These are phyloP conservation scores for Riptortus pedestris DNA, from an alignment of 1,140 invertebrate genomes.

Conservation along the genomic window DNA sequence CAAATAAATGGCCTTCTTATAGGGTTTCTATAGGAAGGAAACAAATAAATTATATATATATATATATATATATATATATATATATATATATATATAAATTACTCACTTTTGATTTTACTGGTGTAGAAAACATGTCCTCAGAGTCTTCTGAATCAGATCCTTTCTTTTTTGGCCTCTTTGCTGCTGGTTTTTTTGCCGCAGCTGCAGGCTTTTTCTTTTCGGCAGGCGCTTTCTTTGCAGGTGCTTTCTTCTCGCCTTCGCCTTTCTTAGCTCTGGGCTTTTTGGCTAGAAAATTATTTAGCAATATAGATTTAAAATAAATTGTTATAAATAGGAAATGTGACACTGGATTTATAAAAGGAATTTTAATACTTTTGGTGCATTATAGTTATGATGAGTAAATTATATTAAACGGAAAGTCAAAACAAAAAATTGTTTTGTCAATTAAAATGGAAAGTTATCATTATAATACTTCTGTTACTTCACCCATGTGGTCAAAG, in stretches of 20 bases:
- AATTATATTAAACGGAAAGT: too few species aligned
- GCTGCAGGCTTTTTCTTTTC: constrained; percentile 6
- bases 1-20: too few species aligned
- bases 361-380: neutral
- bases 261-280: constrained; percentile 14
- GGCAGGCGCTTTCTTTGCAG: neutral
- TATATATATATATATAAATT: too few species aligned
- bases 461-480: too few species aligned
- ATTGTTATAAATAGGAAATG: neutral
- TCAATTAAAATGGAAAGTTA: too few species aligned
- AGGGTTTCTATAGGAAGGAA: too few species aligned
- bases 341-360: neutral
- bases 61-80: too few species aligned
- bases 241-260: neutral
- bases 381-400: too few species aligned
- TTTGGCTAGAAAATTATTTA: constrained; percentile 3
- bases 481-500: too few species aligned
- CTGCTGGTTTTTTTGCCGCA: constrained; percentile 19
- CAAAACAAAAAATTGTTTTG: too few species aligned
- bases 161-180: constrained; percentile 21
- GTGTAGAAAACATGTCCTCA: constrained; percentile 6
- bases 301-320: neutral
- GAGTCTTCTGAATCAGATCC: neutral
- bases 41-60: too few species aligned
- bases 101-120: constrained; percentile 11